Evolutionary conservation across 2,113 vertebrate species (phyloP).

Genomic region (Microcebus lehilahytsara): DNA sequence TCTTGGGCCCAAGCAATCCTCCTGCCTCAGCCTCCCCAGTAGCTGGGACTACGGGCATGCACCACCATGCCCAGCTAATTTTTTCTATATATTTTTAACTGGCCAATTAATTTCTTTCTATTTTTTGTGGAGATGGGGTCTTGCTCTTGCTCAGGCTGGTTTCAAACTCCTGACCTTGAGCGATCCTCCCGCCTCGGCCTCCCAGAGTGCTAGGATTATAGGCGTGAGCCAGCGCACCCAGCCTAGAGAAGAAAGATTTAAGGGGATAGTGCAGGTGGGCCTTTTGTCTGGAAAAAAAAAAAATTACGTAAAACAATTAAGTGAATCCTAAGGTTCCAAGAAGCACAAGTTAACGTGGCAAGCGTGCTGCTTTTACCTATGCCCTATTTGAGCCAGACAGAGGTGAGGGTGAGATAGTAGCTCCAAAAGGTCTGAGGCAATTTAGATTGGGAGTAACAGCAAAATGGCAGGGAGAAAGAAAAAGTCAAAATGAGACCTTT

Average conservation of each 20-base stretch:
- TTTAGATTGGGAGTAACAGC: neutral
- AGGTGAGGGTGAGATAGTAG: neutral
- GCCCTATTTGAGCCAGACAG: fast-evolving
- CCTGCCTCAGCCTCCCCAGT: too few relatives aligned
- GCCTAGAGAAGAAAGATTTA: neutral
- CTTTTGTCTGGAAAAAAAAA: neutral
- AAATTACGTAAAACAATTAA: neutral
- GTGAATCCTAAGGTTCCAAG: neutral
- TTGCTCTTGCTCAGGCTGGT: too few relatives aligned
- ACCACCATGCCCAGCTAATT: too few relatives aligned
- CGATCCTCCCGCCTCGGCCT: too few relatives aligned
- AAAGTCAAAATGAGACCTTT: neutral
- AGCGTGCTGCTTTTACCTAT: neutral
- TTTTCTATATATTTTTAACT: too few relatives aligned
- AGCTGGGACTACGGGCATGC: too few relatives aligned
- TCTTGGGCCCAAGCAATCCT: too few relatives aligned
- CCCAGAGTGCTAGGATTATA: too few relatives aligned
- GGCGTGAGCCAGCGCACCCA: too few relatives aligned
- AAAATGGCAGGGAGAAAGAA: neutral
- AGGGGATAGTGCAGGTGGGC: neutral
- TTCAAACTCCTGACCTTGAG: too few relatives aligned
- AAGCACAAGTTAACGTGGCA: neutral
- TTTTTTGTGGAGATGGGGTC: too few relatives aligned
- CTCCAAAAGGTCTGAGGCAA: neutral
- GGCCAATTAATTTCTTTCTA: too few relatives aligned